Evolutionary conservation across 1,140 invertebrate genomes (phyloP).

Genomic region (Drosophila kanapiae): DNA sequence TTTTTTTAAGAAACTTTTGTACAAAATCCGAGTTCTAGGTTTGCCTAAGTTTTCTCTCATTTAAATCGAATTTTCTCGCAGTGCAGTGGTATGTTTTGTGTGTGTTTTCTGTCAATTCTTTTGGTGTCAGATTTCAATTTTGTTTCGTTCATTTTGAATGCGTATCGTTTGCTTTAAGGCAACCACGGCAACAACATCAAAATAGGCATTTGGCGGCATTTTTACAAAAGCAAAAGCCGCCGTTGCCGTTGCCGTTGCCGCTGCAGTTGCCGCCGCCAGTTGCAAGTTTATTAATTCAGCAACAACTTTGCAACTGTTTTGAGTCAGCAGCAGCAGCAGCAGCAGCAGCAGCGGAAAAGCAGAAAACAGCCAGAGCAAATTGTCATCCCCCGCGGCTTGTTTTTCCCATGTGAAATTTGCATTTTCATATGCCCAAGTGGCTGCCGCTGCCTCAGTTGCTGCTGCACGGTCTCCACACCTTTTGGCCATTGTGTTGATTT

Average conservation of each 20-base stretch:
- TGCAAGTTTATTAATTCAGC: slow-evolving; percentile 83
- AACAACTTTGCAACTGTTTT: slow-evolving; percentile 68
- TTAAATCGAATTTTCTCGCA: neutral
- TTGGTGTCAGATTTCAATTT: slow-evolving; percentile 84
- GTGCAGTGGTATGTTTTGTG: slow-evolving; percentile 23
- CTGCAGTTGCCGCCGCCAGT: slow-evolving; percentile 48
- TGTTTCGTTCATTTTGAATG: slow-evolving; percentile 72
- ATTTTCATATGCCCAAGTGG: slow-evolving; percentile 66
- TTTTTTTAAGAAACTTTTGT: too few relatives aligned
- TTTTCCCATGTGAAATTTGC: slow-evolving; percentile 82
- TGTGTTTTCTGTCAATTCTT: slow-evolving; percentile 74
- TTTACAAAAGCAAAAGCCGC: slow-evolving; percentile 68
- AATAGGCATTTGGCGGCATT: slow-evolving; percentile 73
- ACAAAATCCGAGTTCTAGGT: too few relatives aligned
- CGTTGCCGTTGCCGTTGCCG: too few relatives aligned
- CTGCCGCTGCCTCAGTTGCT: slow-evolving; percentile 16
- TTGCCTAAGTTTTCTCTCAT: too few relatives aligned
- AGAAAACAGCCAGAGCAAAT: slow-evolving; percentile 54
- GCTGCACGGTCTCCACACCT: slow-evolving; percentile 55
- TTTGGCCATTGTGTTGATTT: slow-evolving; percentile 76
- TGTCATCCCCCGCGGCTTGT: slow-evolving; percentile 79
- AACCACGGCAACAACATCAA: slow-evolving; percentile 56
- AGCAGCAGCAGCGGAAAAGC: slow-evolving; percentile 29
- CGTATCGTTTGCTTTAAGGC: slow-evolving; percentile 75
- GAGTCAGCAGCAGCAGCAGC: slow-evolving; percentile 54